These are phyloP conservation scores for Neodiprion virginianus DNA, from an alignment of 1,140 invertebrate species.

Conservation along the genomic window DNA sequence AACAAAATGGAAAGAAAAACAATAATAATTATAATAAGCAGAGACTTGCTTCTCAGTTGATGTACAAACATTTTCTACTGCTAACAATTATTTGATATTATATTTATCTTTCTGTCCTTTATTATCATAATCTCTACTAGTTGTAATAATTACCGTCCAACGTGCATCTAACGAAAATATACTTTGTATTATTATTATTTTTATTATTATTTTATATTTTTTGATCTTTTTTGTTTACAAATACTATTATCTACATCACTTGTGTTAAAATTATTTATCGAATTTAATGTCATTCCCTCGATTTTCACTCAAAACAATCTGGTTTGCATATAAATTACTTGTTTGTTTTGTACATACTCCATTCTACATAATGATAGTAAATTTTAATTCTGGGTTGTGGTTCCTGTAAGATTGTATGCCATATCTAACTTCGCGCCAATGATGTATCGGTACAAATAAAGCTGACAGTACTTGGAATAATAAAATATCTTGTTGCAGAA, in stretches of 20 bases:
- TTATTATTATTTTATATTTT: conserved; percentile 41
- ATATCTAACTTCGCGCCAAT: too few species aligned
- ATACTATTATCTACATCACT: not conserved
- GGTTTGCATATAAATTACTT: not conserved
- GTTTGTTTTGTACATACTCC: not conserved
- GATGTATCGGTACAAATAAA: too few species aligned
- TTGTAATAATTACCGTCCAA: conserved; percentile 54
- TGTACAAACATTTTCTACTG: not conserved
- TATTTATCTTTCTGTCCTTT: conserved; percentile 25
- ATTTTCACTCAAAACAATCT: too few species aligned
- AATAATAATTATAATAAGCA: not conserved
- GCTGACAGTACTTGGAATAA: too few species aligned
- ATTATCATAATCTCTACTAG: conserved; percentile 40
- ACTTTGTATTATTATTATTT: conserved; percentile 26
- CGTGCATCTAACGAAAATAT: conserved; percentile 35
- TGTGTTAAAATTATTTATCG: not conserved
- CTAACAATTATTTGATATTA: conserved; percentile 19
- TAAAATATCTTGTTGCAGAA: too few species aligned
- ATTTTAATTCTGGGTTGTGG: not conserved
- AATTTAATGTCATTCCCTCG: too few species aligned
- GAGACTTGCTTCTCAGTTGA: not conserved
- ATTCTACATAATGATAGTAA: not conserved
- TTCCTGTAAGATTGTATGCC: too few species aligned
- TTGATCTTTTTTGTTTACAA: conserved; percentile 33
- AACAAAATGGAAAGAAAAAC: too few species aligned